These are phyloP conservation scores for Moxostoma hubbsi DNA, from an alignment of 2,797 vertebrate species.

Conservation along the genomic window DNA sequence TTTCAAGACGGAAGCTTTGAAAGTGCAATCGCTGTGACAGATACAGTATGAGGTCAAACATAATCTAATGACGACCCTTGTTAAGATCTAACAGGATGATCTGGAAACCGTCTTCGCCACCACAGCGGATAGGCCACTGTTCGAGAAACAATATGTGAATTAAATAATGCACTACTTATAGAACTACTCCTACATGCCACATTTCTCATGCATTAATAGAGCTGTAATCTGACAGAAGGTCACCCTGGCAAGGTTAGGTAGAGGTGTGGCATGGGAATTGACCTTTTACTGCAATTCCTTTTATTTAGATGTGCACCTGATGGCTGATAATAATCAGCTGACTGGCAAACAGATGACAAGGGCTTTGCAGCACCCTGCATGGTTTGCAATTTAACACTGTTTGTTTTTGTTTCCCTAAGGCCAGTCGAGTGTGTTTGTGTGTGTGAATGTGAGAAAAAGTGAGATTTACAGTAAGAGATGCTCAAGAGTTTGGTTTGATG, in stretches of 20 bases:
- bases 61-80: no score
- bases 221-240: slow-evolving; percentile 23
- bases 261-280: slow-evolving; percentile 6
- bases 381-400: slow-evolving; percentile 29
- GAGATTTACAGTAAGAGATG: not conserved
- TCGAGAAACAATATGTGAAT: no score
- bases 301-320: slow-evolving; percentile 35
- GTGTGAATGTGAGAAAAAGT: slow-evolving; percentile 9
- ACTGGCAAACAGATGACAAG: slow-evolving; percentile 33
- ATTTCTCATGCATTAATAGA: no score
- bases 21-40: no score
- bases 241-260: slow-evolving; percentile 20
- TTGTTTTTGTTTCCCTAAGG: slow-evolving; percentile 45
- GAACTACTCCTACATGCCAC: no score
- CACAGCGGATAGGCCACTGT: no score
- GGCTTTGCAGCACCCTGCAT: slow-evolving; percentile 34
- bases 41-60: no score
- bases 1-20: no score
- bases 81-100: no score
- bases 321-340: slow-evolving; percentile 33
- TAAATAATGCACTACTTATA: no score
- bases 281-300: not conserved
- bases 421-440: not conserved
- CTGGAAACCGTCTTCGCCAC: no score
- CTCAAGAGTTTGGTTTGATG: not conserved